Percentiles rank a stretch among this genome's conserved stretches.
Conservation (phyloP, 1,140 invertebrate genomes). For the Hylyphantes graminicola region DNA sequence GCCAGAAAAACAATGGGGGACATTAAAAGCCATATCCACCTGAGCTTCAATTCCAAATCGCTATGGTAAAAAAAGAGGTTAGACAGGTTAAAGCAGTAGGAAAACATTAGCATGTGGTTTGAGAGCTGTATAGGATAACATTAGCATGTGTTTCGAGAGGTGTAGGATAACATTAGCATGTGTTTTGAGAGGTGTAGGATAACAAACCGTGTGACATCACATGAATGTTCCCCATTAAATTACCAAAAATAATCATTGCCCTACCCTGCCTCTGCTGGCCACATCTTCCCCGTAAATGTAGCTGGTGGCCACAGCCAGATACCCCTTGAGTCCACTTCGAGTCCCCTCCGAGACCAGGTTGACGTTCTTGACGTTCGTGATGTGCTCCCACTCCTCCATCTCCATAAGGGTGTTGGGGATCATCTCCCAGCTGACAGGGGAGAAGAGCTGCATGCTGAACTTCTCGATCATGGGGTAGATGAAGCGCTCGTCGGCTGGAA, state of each 20-base stretch:
- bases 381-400: slow-evolving; percentile 93
- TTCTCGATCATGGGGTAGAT: slow-evolving; percentile 86
- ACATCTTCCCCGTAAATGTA: slow-evolving; percentile 99
- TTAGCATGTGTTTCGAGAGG: too few species aligned
- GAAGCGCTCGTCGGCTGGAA: slow-evolving; percentile 77
- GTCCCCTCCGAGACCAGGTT: slow-evolving; percentile 94
- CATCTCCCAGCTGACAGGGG: slow-evolving; percentile 93
- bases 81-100: too few species aligned
- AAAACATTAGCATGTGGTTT: too few species aligned
- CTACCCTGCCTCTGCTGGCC: slow-evolving; percentile 88
- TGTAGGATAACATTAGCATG: too few species aligned
- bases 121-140: too few species aligned
- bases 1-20: too few species aligned
- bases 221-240: too few species aligned
- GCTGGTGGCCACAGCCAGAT: slow-evolving; percentile 95
- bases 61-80: too few species aligned
- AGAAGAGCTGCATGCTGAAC: slow-evolving; percentile 92
- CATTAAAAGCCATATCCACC: too few species aligned
- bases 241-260: neutral
- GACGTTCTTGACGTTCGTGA: slow-evolving; percentile 95
- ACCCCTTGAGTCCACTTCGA: slow-evolving; percentile 92
- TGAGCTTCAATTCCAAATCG: too few species aligned
- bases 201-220: too few species aligned
- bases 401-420: slow-evolving; percentile 89
- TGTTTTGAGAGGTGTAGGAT: too few species aligned